Conservation (phyloP, 2,888 invertebrate genomes). For the Neoascia interrupta region DNA sequence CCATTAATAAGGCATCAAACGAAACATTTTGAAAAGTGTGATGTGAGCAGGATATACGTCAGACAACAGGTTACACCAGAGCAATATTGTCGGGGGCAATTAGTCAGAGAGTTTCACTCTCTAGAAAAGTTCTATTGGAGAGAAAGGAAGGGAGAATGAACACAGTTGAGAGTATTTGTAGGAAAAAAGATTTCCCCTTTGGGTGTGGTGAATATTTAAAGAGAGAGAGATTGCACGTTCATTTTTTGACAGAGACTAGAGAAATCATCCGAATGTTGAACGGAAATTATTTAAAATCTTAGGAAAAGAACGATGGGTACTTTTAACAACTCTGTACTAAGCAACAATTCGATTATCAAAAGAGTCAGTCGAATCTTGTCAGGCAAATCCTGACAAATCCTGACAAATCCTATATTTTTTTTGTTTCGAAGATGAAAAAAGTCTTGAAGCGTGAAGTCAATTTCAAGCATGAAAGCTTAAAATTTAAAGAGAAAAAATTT, state of each 20-base stretch:
- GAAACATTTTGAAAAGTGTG: constrained; percentile 16
- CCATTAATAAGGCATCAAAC: constrained; percentile 26
- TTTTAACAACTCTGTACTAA: too few species aligned
- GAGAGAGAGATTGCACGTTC: background rate
- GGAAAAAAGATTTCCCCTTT: background rate
- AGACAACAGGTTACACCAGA: constrained; percentile 31
- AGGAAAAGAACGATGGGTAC: too few species aligned
- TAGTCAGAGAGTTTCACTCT: constrained; percentile 1
- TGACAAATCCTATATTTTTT: too few species aligned
- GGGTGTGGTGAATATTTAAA: constrained; percentile 4
- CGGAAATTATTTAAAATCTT: too few species aligned
- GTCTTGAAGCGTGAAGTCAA: too few species aligned
- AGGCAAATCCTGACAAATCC: too few species aligned
- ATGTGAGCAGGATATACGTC: background rate
- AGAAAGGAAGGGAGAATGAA: background rate
- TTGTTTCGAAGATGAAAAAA: too few species aligned
- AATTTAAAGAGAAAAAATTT: too few species aligned
- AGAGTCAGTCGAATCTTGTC: too few species aligned
- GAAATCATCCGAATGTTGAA: too few species aligned
- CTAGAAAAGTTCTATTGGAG: background rate
- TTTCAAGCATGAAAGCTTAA: too few species aligned
- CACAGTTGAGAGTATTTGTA: background rate
- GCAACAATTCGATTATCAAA: too few species aligned
- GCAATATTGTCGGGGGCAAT: constrained; percentile 1
- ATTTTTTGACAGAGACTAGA: background rate